A percentile compares a stretch with the other conserved stretches of the same genome.
Evolutionary conservation across 2,888 invertebrate genomes (phyloP).

Genomic region (Tenthredo scrophulariae): DNA sequence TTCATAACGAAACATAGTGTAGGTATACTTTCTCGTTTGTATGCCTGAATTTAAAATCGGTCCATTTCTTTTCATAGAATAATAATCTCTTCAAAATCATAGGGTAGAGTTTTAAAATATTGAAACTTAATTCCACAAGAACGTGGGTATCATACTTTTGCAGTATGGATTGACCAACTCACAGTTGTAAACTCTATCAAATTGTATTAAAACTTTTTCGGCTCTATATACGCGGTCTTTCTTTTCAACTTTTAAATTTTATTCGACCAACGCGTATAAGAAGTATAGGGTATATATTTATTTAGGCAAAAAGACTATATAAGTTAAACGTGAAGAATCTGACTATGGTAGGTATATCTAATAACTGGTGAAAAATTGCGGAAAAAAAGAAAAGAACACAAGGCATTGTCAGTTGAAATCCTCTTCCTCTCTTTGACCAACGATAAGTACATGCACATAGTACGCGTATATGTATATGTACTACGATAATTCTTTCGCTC

Average conservation of each 20-base stretch:
- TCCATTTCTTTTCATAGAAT: background rate
- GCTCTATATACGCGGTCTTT: background rate
- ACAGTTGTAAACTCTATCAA: background rate
- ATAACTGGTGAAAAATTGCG: background rate
- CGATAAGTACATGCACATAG: background rate
- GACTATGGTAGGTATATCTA: background rate
- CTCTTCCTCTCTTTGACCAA: background rate
- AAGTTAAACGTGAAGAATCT: background rate
- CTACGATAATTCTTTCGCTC: conserved; percentile 17
- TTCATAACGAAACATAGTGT: background rate
- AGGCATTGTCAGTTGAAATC: background rate
- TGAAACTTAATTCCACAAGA: background rate
- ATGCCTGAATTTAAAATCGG: background rate
- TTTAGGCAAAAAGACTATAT: background rate
- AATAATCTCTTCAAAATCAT: background rate
- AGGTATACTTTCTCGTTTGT: background rate
- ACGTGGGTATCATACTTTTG: background rate
- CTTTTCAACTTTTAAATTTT: conserved; percentile 13
- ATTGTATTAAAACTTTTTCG: conserved; percentile 1
- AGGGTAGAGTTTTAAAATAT: background rate
- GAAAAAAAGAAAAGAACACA: background rate
- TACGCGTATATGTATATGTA: background rate
- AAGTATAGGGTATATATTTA: background rate
- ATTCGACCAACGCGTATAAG: background rate
- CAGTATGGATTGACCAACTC: background rate